Evolutionary conservation across 2,113 vertebrate genomes (phyloP).

Genomic region (Cacatua alba): DNA sequence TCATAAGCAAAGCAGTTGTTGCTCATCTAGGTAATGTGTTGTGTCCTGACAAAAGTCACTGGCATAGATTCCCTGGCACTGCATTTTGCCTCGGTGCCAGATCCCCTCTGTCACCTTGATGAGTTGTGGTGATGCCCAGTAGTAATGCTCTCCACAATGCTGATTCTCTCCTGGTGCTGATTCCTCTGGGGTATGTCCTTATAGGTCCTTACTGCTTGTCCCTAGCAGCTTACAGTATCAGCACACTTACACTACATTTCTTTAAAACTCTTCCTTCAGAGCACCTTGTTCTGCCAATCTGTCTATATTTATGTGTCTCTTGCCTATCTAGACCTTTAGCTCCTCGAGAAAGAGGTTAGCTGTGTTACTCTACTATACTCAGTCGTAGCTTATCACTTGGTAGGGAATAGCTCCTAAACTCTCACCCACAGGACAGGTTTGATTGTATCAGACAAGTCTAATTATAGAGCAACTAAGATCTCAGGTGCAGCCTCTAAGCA

Average conservation of each 20-base stretch:
- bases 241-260: background rate
- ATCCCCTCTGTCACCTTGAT: background rate
- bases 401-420: background rate
- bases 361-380: background rate
- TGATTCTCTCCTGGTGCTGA: background rate
- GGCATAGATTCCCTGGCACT: background rate
- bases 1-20: background rate
- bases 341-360: background rate
- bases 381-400: background rate
- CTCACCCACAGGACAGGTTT: background rate
- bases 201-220: background rate
- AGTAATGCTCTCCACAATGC: background rate
- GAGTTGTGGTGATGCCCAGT: background rate
- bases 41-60: conserved; percentile 51
- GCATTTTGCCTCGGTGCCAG: background rate
- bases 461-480: background rate
- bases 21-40: conserved; percentile 26
- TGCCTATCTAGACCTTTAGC: background rate
- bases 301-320: background rate
- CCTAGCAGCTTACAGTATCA: background rate
- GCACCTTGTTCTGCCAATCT: background rate
- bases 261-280: background rate
- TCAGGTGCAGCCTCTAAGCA: background rate
- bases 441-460: background rate
- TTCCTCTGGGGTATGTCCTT: background rate